These are phyloP conservation scores for Drosophila paranaensis DNA, from an alignment of 2,888 invertebrate genomes.

Conservation along the genomic window DNA sequence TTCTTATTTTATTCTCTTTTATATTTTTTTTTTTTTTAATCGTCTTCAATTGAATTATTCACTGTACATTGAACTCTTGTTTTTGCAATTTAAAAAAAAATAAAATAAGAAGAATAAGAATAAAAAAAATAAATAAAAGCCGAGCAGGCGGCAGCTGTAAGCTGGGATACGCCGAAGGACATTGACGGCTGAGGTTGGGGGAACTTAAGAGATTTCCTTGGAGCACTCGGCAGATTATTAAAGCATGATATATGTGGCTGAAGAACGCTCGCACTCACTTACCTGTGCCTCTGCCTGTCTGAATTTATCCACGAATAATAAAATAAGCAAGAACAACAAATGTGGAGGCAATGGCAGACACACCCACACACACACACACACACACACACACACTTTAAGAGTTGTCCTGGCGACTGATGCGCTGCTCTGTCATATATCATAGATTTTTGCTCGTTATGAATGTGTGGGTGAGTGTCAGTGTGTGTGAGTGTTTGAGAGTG, in stretches of 20 bases:
- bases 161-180: not conserved
- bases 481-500: not conserved
- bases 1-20: not conserved
- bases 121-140: not conserved
- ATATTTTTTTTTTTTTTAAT: conserved; percentile 6
- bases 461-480: conserved; percentile 26
- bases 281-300: conserved; percentile 21
- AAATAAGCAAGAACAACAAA: conserved; percentile 21
- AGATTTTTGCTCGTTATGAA: conserved; percentile 38
- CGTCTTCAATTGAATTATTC: conserved; percentile 23
- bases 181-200: not conserved
- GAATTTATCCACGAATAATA: conserved; percentile 26
- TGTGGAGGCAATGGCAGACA: conserved; percentile 14
- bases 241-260: conserved; percentile 53
- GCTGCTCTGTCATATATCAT: conserved; percentile 68
- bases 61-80: conserved; percentile 37
- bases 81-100: conserved; percentile 8
- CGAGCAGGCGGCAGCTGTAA: not conserved
- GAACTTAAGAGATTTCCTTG: conserved; percentile 37
- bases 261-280: conserved; percentile 24
- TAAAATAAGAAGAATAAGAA: not conserved
- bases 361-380: conserved; percentile 8
- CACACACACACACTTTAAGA: conserved; percentile 28
- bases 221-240: conserved; percentile 47
- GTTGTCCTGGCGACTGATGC: conserved; percentile 65